These are phyloP conservation scores for Drosophila tsacasi DNA, from an alignment of 1,140 invertebrate genomes.

Conservation along the genomic window DNA sequence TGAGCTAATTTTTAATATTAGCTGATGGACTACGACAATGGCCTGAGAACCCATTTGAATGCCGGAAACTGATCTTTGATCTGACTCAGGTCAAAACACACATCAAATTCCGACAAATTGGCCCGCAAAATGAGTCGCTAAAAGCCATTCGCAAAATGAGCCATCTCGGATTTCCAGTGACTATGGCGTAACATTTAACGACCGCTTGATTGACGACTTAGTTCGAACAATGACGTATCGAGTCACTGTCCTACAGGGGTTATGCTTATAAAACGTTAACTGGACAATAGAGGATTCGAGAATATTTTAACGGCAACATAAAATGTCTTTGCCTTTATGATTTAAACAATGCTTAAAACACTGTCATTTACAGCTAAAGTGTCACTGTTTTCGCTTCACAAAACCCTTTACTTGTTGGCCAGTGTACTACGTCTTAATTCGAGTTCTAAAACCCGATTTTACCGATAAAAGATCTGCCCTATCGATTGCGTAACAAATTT, in stretches of 20 bases:
- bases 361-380: too few relatives aligned
- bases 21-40: conserved; percentile 15
- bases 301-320: neutral
- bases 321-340: neutral
- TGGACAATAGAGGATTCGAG: neutral
- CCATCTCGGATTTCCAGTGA: conserved; percentile 55
- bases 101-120: conserved; percentile 43
- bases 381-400: neutral
- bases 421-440: conserved; percentile 2
- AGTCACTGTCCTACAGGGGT: neutral
- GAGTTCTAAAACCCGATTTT: conserved; percentile 29
- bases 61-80: conserved; percentile 66
- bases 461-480: conserved; percentile 22
- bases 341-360: neutral
- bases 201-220: conserved; percentile 32
- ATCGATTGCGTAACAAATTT: conserved; percentile 32
- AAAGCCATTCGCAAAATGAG: conserved; percentile 40
- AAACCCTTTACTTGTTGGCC: too few relatives aligned
- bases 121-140: conserved; percentile 40
- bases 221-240: conserved; percentile 27
- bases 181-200: conserved; percentile 32
- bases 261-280: neutral
- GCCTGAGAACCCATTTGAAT: conserved; percentile 56
- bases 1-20: conserved; percentile 52
- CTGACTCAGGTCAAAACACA: conserved; percentile 46